Evolutionary conservation across 2,888 invertebrate species (phyloP).

Genomic region (Terebella lapidaria): DNA sequence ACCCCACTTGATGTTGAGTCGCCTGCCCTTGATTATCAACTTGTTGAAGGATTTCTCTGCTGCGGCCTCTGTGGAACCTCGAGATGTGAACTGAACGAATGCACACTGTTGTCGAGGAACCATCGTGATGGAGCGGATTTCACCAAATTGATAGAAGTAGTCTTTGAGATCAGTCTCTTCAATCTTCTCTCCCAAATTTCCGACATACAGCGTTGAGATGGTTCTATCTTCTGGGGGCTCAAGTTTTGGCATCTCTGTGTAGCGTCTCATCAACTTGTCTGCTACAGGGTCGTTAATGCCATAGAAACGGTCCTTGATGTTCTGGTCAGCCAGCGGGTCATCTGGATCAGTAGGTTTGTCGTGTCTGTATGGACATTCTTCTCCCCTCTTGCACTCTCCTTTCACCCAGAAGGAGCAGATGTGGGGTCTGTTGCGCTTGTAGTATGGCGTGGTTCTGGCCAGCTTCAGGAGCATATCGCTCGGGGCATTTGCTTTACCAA

Average conservation of each 20-base stretch:
- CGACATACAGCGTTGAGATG: conserved; percentile 96
- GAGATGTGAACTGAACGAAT: conserved; percentile 90
- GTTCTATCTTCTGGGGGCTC: conserved; percentile 93
- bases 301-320: conserved; percentile 79
- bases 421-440: conserved; percentile 89
- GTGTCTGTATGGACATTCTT: conserved; percentile 93
- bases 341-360: conserved; percentile 96
- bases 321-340: conserved; percentile 92
- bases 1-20: conserved; percentile 98
- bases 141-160: conserved; percentile 98
- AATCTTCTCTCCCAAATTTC: conserved; percentile 80
- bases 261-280: conserved; percentile 82
- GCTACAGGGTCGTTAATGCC: conserved; percentile 95
- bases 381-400: conserved; percentile 91
- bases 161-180: conserved; percentile 88
- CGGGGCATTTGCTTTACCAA: conserved; percentile 66
- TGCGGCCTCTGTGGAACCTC: conserved; percentile 85
- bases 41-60: conserved; percentile 77
- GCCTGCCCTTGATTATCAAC: conserved; percentile 67
- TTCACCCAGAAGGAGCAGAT: conserved; percentile 99
- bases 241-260: conserved; percentile 87
- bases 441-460: conserved; percentile 88
- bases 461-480: conserved; percentile 78
- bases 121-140: conserved; percentile 87
- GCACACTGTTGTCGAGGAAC: conserved; percentile 88